Conservation (phyloP, 2,797 vertebrate genomes). For the Oophaga sylvatica region DNA sequence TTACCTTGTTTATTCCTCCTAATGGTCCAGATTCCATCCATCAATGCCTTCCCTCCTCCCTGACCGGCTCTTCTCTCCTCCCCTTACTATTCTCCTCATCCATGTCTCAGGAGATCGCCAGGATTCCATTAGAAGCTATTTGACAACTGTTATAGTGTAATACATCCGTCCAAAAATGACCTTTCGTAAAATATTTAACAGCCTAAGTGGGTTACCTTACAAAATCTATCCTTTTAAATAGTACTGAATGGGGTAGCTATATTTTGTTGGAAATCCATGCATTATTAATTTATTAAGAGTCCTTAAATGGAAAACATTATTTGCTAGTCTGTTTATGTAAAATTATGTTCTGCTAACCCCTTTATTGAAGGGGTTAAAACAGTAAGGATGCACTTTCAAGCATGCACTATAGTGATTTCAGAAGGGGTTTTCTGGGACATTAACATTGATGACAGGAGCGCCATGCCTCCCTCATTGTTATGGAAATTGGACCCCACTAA, state of each 20-base stretch:
- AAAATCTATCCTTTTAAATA: conserved; percentile 37
- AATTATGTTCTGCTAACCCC: conserved; percentile 1
- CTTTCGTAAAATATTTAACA: conserved; percentile 56
- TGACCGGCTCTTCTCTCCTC: conserved; percentile 29
- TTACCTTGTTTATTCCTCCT: conserved; percentile 24
- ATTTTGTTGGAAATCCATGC: conserved; percentile 17
- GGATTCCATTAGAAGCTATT: conserved; percentile 44
- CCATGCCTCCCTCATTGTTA: too few species aligned
- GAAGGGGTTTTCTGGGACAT: not conserved
- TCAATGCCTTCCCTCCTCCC: conserved; percentile 24
- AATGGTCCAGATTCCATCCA: not conserved
- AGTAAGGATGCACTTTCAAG: not conserved
- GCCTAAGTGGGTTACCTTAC: conserved; percentile 44
- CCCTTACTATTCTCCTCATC: conserved; percentile 1
- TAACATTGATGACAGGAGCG: too few species aligned
- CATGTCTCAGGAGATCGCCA: conserved; percentile 39
- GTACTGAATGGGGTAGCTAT: conserved; percentile 24
- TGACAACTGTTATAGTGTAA: conserved; percentile 40
- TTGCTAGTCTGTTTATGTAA: conserved; percentile 16
- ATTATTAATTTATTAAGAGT: conserved; percentile 38
- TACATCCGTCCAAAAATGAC: conserved; percentile 47
- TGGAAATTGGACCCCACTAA: too few species aligned
- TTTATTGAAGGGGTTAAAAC: not conserved
- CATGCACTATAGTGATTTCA: not conserved
- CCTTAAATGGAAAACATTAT: not conserved